These are phyloP conservation scores for Aphidius colemani DNA, from an alignment of 2,888 invertebrate genomes.

Conservation along the genomic window DNA sequence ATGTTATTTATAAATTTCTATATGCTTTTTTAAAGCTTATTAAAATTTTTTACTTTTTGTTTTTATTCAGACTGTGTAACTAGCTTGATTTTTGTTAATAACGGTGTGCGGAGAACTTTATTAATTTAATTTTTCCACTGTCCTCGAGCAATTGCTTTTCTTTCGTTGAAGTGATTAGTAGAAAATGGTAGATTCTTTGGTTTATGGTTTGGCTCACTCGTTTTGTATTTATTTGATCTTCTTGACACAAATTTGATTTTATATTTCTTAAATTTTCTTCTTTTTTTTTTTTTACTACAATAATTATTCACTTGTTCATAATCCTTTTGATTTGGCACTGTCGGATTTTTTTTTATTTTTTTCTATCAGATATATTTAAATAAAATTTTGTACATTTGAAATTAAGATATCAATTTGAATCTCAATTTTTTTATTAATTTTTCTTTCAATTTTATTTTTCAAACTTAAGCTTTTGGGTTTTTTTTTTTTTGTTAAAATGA, in stretches of 20 bases:
- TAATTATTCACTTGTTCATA: constrained; percentile 37
- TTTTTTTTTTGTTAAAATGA: constrained; percentile 37
- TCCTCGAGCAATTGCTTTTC: constrained; percentile 36
- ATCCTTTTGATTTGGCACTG: constrained; percentile 58
- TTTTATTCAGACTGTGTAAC: no score
- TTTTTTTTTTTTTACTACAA: constrained; percentile 27
- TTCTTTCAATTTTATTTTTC: constrained; percentile 43
- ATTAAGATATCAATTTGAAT: constrained; percentile 41
- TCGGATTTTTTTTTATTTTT: constrained; percentile 52
- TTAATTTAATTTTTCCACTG: constrained; percentile 25
- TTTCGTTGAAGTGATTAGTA: constrained; percentile 50
- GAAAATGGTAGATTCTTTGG: constrained; percentile 61
- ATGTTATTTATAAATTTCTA: constrained; percentile 35
- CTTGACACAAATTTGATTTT: constrained; percentile 17
- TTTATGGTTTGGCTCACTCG: constrained; percentile 51
- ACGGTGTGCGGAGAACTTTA: constrained; percentile 29
- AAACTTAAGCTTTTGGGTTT: constrained; percentile 50
- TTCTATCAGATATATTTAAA: constrained; percentile 50
- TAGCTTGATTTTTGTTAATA: constrained; percentile 18
- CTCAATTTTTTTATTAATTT: constrained; percentile 36
- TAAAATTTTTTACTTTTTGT: constrained; percentile 21
- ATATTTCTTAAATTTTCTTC: constrained; percentile 20
- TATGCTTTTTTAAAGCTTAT: constrained; percentile 26
- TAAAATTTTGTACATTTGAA: constrained; percentile 55
- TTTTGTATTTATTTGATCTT: constrained; percentile 33